phyloP scores from a whole-genome alignment of 2,113 vertebrate species.

The Tachycineta bicolor region DNA sequence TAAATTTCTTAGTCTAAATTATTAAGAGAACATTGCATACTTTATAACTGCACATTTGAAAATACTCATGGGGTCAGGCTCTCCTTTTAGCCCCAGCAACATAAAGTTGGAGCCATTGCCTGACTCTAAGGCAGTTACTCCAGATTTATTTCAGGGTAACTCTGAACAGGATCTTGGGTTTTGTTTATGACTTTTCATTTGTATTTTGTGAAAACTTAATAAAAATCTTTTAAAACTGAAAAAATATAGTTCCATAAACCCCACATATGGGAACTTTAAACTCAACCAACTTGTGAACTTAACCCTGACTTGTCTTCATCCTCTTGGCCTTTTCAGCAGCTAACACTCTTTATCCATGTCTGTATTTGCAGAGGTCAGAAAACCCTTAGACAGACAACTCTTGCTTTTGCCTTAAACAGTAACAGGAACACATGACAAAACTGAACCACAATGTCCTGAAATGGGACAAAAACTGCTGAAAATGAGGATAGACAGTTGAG shows the following conservation, averaged over 20 bases:
- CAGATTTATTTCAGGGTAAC: constrained; percentile 58
- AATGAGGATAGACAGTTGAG: background rate
- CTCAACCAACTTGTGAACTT: constrained; percentile 27
- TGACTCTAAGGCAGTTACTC: constrained; percentile 38
- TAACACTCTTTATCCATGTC: background rate
- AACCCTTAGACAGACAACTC: background rate
- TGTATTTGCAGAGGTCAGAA: background rate
- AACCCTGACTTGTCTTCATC: background rate
- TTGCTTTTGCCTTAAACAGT: background rate
- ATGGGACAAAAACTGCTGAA: background rate
- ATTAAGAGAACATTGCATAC: constrained; percentile 49
- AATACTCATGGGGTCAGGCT: constrained; percentile 43
- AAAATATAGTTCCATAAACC: constrained; percentile 35
- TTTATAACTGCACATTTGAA: constrained; percentile 60
- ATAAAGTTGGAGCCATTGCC: constrained; percentile 53
- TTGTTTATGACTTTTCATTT: constrained; percentile 66
- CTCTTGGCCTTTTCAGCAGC: constrained; percentile 7
- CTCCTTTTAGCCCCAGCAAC: constrained; percentile 34
- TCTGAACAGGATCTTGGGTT: constrained; percentile 10
- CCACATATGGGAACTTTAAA: constrained; percentile 66
- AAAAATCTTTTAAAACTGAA: constrained; percentile 63
- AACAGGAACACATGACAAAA: background rate
- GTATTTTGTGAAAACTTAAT: constrained; percentile 65
- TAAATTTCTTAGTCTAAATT: constrained; percentile 64
- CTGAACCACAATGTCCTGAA: background rate